These are phyloP conservation scores for Coremacera marginata DNA, from an alignment of 2,888 invertebrate species.

Conservation along the genomic window DNA sequence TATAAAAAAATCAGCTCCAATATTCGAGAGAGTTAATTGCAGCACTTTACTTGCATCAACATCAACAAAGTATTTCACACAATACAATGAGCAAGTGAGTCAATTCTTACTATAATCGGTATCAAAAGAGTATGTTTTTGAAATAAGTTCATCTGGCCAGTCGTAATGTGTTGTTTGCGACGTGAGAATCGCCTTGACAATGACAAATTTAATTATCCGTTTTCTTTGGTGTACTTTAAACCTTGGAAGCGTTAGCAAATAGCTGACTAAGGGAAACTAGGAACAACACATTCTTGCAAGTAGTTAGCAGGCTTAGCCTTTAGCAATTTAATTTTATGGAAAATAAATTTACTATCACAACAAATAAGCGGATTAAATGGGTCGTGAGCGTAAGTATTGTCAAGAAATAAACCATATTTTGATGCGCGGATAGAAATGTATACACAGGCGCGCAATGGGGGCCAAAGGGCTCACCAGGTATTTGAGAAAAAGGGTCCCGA, in stretches of 20 bases:
- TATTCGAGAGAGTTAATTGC: not conserved
- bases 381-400: not conserved
- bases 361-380: not conserved
- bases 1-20: too few species aligned
- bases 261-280: not conserved
- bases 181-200: conserved; percentile 14
- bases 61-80: not conserved
- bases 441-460: too few species aligned
- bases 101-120: not conserved
- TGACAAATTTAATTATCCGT: conserved; percentile 1
- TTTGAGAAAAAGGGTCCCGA: too few species aligned
- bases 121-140: not conserved
- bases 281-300: not conserved
- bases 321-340: too few species aligned
- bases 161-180: not conserved
- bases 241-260: not conserved
- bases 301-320: not conserved
- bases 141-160: not conserved
- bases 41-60: not conserved
- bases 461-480: too few species aligned
- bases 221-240: not conserved
- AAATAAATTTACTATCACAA: not conserved
- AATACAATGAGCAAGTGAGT: not conserved
- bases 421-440: too few species aligned
- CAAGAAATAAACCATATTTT: not conserved